These are phyloP conservation scores for Sturnira hondurensis DNA, from an alignment of 2,113 vertebrate species.

Conservation along the genomic window DNA sequence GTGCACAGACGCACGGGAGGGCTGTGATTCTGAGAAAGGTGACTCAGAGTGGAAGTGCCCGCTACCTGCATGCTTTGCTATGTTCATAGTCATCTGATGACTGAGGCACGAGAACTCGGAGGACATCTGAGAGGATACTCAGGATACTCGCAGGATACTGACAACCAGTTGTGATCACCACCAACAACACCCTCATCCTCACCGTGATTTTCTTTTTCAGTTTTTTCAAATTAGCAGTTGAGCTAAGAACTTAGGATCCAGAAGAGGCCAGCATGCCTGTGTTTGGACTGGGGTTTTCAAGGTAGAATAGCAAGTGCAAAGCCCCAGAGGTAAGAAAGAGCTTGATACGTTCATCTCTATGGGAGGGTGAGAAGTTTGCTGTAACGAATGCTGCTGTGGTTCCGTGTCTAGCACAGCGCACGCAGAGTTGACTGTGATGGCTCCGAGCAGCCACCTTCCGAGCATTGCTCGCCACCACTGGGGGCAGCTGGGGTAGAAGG, in stretches of 20 bases:
- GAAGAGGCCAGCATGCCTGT: background rate
- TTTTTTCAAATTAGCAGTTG: background rate
- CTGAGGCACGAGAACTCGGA: background rate
- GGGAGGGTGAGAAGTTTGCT: background rate
- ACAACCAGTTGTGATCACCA: background rate
- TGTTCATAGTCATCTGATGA: background rate
- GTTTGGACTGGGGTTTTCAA: background rate
- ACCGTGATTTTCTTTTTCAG: background rate
- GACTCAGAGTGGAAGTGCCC: background rate
- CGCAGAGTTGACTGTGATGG: background rate
- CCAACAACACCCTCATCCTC: background rate
- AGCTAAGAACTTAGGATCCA: background rate
- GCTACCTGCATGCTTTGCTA: background rate
- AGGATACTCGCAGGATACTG: background rate
- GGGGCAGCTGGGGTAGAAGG: background rate
- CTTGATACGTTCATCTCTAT: background rate
- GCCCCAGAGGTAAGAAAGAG: background rate
- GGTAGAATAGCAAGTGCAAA: background rate
- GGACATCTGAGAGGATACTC: too few relatives aligned
- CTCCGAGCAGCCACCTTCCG: background rate
- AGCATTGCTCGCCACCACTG: background rate
- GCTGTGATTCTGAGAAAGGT: background rate
- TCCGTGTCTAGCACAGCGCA: background rate
- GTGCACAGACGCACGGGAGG: too few relatives aligned
- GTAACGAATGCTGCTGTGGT: background rate